phyloP scores from a whole-genome alignment of 2,888 invertebrate species.

The Hesperia comma region DNA sequence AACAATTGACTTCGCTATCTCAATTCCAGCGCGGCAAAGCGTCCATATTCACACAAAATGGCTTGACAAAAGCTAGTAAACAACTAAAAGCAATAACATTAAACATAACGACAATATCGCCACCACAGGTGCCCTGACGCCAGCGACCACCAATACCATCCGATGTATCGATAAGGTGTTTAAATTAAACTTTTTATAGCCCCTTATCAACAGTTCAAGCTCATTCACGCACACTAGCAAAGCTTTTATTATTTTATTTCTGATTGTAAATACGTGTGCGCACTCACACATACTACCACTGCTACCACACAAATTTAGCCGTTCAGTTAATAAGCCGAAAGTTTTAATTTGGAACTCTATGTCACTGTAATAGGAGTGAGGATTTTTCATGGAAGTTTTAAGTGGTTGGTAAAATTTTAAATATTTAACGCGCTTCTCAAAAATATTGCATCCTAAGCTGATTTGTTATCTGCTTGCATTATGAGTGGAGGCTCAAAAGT shows the following conservation, averaged over 20 bases:
- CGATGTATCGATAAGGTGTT: slow-evolving; percentile 61
- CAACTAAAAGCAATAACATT: slow-evolving; percentile 20
- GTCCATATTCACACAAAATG: not conserved
- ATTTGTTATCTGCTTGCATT: slow-evolving; percentile 52
- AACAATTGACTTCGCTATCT: slow-evolving; percentile 6
- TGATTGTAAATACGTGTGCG: not conserved
- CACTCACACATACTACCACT: not conserved
- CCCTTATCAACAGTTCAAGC: slow-evolving; percentile 66
- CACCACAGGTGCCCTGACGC: slow-evolving; percentile 16
- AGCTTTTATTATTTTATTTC: slow-evolving; percentile 48
- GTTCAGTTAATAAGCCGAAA: not conserved
- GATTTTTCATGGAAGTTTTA: not conserved
- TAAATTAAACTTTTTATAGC: slow-evolving; percentile 77
- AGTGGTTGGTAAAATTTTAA: slow-evolving; percentile 4
- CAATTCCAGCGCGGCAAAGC: not conserved
- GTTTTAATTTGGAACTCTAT: slow-evolving; percentile 6
- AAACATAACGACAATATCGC: slow-evolving; percentile 20
- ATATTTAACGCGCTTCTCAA: slow-evolving; percentile 8
- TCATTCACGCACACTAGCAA: slow-evolving; percentile 62
- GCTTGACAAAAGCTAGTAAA: slow-evolving; percentile 11
- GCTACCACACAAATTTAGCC: slow-evolving; percentile 9
- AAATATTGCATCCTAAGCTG: slow-evolving; percentile 41
- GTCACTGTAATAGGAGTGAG: not conserved
- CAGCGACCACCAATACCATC: slow-evolving; percentile 17
- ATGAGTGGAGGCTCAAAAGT: slow-evolving; percentile 32